A percentile compares a stretch with the other conserved stretches of the same genome.
phyloP scores from a whole-genome alignment of 2,113 vertebrate genomes.

The Tichodroma muraria region DNA sequence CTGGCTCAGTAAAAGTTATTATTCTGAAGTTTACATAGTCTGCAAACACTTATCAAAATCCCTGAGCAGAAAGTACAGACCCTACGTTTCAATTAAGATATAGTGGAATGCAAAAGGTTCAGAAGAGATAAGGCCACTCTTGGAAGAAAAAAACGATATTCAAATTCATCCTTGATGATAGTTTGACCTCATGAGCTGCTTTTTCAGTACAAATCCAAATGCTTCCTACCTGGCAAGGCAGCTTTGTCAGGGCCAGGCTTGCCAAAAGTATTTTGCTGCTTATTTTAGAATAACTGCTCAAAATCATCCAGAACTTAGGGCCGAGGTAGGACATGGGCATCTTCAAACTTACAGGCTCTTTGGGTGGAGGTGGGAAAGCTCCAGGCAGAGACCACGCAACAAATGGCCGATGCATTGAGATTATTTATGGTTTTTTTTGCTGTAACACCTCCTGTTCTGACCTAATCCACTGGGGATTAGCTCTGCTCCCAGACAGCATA shows the following conservation, averaged over 20 bases:
- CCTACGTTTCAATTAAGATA: conserved; percentile 77
- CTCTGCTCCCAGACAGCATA: not conserved
- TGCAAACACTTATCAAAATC: conserved; percentile 78
- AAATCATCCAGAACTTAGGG: not conserved
- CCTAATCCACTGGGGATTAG: not conserved
- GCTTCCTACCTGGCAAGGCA: not conserved
- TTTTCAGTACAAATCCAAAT: conserved; percentile 7
- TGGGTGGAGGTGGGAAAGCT: not conserved
- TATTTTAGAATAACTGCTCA: not conserved
- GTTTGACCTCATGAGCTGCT: conserved; percentile 27
- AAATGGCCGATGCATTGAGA: not conserved
- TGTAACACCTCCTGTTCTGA: not conserved
- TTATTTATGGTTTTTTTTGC: not conserved
- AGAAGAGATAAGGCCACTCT: conserved; percentile 65
- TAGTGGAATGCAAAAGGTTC: conserved; percentile 68
- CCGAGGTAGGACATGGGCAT: not conserved
- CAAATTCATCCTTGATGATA: conserved; percentile 62
- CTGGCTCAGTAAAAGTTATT: conserved; percentile 71
- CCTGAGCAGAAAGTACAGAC: conserved; percentile 77
- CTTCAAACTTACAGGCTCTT: not conserved
- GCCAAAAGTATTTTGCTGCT: not conserved
- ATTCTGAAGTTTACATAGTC: conserved; percentile 75
- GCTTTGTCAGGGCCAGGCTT: not conserved
- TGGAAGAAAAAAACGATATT: not conserved
- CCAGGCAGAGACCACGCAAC: not conserved